phyloP scores from a whole-genome alignment of 2,113 vertebrate genomes.

The Himantopus leucocephalus region DNA sequence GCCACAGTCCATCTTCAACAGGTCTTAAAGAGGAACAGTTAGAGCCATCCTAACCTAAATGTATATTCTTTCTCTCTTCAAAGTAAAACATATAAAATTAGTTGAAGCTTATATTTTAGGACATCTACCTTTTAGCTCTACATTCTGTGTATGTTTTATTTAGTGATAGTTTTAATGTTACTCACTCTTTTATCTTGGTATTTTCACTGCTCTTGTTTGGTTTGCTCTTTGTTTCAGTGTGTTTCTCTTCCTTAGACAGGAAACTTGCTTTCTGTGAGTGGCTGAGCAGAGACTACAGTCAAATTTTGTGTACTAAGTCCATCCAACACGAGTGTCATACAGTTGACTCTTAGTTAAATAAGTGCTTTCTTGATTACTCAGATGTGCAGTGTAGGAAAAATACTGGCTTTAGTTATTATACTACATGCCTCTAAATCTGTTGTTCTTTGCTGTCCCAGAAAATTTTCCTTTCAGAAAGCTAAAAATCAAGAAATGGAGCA shows the following conservation, averaged over 20 bases:
- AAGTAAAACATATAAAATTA: background rate
- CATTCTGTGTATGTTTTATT: background rate
- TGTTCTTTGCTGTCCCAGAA: background rate
- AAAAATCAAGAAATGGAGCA: background rate
- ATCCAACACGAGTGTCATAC: background rate
- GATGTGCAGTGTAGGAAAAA: background rate
- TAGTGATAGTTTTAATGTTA: background rate
- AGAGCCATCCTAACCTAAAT: background rate
- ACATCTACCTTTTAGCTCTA: background rate
- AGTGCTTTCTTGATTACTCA: background rate
- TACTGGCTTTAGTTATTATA: background rate
- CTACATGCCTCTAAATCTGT: background rate
- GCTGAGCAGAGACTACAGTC: background rate
- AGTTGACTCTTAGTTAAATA: background rate
- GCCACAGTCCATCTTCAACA: background rate
- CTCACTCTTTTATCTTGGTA: background rate
- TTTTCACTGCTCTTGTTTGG: background rate
- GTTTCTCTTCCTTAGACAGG: background rate
- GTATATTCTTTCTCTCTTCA: background rate
- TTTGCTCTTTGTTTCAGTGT: background rate
- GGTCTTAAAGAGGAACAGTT: background rate
- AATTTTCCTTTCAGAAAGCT: background rate
- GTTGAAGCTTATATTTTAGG: background rate
- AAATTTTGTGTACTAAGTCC: background rate
- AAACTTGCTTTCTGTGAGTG: background rate